These are phyloP conservation scores for Diarsia rubi DNA, from an alignment of 2,888 invertebrate genomes.

Conservation along the genomic window DNA sequence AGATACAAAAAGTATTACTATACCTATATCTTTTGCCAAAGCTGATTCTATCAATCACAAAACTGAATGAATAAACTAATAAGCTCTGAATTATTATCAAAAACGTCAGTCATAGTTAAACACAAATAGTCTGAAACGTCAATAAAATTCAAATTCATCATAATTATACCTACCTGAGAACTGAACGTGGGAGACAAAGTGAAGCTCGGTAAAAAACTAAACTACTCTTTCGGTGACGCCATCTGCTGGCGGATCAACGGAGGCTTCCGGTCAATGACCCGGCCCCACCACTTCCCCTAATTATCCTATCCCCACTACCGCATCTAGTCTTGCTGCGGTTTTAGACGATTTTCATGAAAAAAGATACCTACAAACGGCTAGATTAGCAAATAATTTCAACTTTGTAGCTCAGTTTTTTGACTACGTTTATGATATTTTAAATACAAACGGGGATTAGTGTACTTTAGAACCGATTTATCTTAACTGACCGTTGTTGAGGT, in stretches of 20 bases:
- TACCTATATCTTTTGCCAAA: conserved; percentile 3
- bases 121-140: conserved; percentile 46
- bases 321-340: conserved; percentile 75
- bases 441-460: conserved; percentile 19
- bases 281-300: conserved; percentile 80
- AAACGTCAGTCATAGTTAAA: conserved; percentile 33
- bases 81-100: conserved; percentile 35
- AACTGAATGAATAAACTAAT: conserved; percentile 11
- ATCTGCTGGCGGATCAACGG: conserved; percentile 70
- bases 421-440: conserved; percentile 12
- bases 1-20: not conserved
- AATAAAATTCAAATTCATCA: conserved; percentile 63
- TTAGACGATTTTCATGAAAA: conserved; percentile 73
- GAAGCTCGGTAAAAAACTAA: conserved; percentile 54
- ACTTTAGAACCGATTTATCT: conserved; percentile 12
- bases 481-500: conserved; percentile 21
- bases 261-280: conserved; percentile 80
- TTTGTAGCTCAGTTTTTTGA: conserved; percentile 3
- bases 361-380: conserved; percentile 47
- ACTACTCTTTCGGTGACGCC: conserved; percentile 69
- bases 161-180: conserved; percentile 62
- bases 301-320: conserved; percentile 78
- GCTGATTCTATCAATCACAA: not conserved
- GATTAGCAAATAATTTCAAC: conserved; percentile 29
- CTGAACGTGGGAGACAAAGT: conserved; percentile 66